Percentiles rank a stretch among this genome's conserved stretches.
These are phyloP conservation scores for Rhysida immarginata DNA, from an alignment of 1,140 invertebrate species.

Conservation along the genomic window DNA sequence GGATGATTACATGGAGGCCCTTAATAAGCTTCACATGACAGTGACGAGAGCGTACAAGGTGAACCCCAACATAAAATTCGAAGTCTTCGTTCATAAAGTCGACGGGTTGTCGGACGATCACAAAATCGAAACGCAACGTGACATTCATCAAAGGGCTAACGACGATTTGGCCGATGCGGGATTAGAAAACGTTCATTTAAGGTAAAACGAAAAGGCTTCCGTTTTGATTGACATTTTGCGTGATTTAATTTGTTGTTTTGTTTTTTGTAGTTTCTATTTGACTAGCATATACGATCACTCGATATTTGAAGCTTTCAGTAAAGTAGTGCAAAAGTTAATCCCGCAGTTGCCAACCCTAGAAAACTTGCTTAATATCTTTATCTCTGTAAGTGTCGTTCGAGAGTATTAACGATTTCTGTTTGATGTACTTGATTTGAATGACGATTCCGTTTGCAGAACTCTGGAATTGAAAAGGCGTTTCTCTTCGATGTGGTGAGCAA, in stretches of 20 bases:
- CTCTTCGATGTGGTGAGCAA: constrained; percentile 97
- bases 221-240: too few relatives aligned
- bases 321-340: constrained; percentile 98
- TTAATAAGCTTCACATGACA: constrained; percentile 79
- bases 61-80: constrained; percentile 93
- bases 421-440: too few relatives aligned
- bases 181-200: constrained; percentile 68
- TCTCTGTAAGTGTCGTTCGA: constrained; percentile 80
- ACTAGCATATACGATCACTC: constrained; percentile 99
- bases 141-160: constrained; percentile 91
- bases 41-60: constrained; percentile 91
- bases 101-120: constrained; percentile 96
- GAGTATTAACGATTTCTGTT: too few relatives aligned
- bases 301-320: constrained; percentile 99
- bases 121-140: constrained; percentile 95
- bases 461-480: constrained; percentile 95
- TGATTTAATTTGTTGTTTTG: constrained; percentile 9
- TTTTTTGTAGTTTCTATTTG: constrained; percentile 63
- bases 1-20: constrained; percentile 92
- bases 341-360: constrained; percentile 92
- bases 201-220: not conserved
- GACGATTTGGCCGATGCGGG: constrained; percentile 85
- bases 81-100: constrained; percentile 97
- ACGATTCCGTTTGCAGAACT: constrained; percentile 61
- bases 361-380: constrained; percentile 97